A percentile compares a stretch with the other conserved stretches of the same genome.
Evolutionary conservation across 1,140 invertebrate species (phyloP).

Genomic region (Berghia stephanieae): DNA sequence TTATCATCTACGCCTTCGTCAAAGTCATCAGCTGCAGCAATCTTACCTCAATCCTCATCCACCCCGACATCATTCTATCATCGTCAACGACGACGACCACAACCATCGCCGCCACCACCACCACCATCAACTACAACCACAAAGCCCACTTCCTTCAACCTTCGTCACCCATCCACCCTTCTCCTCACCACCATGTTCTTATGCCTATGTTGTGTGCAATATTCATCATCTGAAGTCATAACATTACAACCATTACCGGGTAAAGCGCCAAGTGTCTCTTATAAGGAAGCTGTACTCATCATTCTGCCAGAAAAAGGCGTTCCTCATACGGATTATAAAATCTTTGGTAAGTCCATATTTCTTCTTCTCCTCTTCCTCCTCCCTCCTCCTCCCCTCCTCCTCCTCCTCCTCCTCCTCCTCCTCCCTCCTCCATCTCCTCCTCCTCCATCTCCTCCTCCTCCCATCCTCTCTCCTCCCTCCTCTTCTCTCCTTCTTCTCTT

Average conservation of each 20-base stretch:
- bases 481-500: too few species aligned
- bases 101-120: too few species aligned
- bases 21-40: too few species aligned
- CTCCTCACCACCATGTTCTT: not conserved
- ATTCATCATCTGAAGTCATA: not conserved
- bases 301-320: not conserved
- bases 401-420: too few species aligned
- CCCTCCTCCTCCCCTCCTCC: too few species aligned
- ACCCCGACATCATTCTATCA: not conserved
- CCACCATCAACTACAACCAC: too few species aligned
- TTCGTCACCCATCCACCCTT: not conserved
- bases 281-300: not conserved
- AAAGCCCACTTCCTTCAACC: not conserved
- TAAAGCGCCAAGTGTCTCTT: not conserved
- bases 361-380: not conserved
- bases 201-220: not conserved
- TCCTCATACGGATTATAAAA: not conserved
- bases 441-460: too few species aligned
- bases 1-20: too few species aligned
- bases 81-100: too few species aligned
- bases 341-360: not conserved
- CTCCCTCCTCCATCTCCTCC: too few species aligned
- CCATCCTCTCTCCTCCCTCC: too few species aligned
- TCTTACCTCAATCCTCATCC: too few species aligned
- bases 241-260: not conserved